Conservation (phyloP, 2,888 invertebrate genomes). For the Drosophila buzzatii region DNA sequence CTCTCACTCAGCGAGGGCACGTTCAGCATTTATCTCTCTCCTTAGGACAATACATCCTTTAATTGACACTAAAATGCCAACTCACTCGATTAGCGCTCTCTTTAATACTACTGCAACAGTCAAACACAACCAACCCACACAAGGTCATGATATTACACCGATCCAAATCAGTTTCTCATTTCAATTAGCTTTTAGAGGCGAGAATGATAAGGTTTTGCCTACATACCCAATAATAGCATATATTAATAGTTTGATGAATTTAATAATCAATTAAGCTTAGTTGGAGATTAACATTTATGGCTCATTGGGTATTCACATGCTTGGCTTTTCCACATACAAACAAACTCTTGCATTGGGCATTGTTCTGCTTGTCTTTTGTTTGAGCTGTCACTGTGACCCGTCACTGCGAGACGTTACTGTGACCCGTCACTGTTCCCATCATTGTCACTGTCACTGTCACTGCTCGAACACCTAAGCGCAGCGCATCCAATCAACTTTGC, state of each 20-base stretch:
- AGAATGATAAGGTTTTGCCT: too few species aligned
- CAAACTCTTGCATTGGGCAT: conserved; percentile 1
- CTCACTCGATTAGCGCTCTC: too few species aligned
- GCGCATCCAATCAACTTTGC: conserved; percentile 34
- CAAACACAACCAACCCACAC: too few species aligned
- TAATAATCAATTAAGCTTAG: neutral
- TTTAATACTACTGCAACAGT: too few species aligned
- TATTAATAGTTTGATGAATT: neutral
- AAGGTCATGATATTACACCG: too few species aligned
- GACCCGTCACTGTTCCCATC: conserved; percentile 5
- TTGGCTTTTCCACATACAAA: neutral
- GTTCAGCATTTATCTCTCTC: too few species aligned
- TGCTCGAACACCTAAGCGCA: conserved; percentile 11
- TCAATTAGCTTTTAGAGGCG: too few species aligned
- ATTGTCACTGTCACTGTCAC: conserved; percentile 6
- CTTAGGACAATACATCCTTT: too few species aligned
- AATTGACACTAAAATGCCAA: too few species aligned
- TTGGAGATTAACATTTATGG: conserved; percentile 6
- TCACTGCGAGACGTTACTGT: conserved; percentile 15
- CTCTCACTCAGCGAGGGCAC: too few species aligned
- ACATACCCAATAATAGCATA: too few species aligned
- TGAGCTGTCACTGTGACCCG: conserved; percentile 7
- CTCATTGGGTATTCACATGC: conserved; percentile 16
- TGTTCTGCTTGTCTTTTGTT: conserved; percentile 26
- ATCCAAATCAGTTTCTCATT: too few species aligned